A percentile compares a stretch with the other conserved stretches of the same genome.
Evolutionary conservation across 1,140 invertebrate species (phyloP).

Genomic region (Parapsyche elsis): DNA sequence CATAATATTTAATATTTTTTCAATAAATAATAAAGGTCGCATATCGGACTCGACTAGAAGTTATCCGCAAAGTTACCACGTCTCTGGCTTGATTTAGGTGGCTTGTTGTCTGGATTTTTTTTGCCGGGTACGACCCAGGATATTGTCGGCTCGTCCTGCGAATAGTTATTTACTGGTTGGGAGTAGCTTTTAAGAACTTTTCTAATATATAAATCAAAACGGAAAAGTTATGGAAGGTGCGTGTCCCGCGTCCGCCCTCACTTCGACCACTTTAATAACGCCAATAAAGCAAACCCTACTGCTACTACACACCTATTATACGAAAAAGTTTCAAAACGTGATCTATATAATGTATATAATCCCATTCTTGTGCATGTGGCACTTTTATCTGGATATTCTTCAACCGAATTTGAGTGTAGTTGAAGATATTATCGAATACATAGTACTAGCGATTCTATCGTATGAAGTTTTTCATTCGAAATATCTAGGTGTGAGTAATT

Average conservation of each 20-base stretch:
- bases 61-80: conserved; percentile 4
- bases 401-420: no score
- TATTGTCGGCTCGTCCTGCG: background rate
- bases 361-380: no score
- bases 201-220: conserved; percentile 12
- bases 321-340: background rate
- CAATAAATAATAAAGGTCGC: background rate
- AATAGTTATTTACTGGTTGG: background rate
- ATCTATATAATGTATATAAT: no score
- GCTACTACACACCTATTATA: background rate
- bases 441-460: no score
- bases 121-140: background rate
- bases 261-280: background rate
- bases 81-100: background rate
- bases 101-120: background rate
- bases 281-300: background rate
- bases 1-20: no score
- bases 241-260: background rate
- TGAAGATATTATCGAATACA: no score
- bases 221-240: conserved; percentile 4
- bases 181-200: conserved; percentile 4
- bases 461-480: no score
- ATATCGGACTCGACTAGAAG: background rate
- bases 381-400: no score
- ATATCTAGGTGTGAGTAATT: no score